Evolutionary conservation across 1,140 invertebrate genomes (phyloP).

Genomic region (Drosophila kohkoa): DNA sequence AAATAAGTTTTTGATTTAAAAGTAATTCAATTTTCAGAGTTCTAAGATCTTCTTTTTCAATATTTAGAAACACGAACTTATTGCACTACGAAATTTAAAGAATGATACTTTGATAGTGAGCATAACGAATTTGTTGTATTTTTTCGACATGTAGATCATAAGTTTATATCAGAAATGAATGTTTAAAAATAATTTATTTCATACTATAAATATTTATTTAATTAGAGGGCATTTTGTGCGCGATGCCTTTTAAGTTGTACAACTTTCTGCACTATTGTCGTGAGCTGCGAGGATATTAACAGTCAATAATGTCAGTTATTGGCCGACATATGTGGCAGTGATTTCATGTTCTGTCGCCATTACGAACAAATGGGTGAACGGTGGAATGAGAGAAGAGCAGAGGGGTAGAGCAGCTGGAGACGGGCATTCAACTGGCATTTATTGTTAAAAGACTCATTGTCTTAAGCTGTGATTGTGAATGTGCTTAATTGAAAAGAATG

Average conservation of each 20-base stretch:
- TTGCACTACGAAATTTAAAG: too few species aligned
- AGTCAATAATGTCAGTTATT: conserved; percentile 80
- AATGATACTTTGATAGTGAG: too few species aligned
- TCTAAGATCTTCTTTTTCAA: too few species aligned
- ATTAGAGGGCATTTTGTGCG: conserved; percentile 7
- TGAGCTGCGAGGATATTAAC: conserved; percentile 45
- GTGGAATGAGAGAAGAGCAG: background rate
- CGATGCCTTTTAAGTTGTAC: background rate
- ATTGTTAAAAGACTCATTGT: conserved; percentile 45
- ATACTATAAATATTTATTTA: background rate
- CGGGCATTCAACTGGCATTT: conserved; percentile 42
- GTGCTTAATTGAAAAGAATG: conserved; percentile 1
- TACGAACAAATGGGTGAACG: conserved; percentile 27
- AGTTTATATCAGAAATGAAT: too few species aligned
- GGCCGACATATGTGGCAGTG: conserved; percentile 69
- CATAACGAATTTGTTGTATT: too few species aligned
- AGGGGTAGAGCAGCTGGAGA: background rate
- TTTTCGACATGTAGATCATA: too few species aligned
- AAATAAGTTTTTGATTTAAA: too few species aligned
- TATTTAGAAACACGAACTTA: too few species aligned
- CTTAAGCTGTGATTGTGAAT: conserved; percentile 17
- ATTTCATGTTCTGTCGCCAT: conserved; percentile 66
- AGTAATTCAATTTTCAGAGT: too few species aligned
- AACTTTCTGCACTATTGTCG: conserved; percentile 19
- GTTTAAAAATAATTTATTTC: too few species aligned